Conservation (phyloP, 2,113 vertebrate species). For the Phasianus colchicus region DNA sequence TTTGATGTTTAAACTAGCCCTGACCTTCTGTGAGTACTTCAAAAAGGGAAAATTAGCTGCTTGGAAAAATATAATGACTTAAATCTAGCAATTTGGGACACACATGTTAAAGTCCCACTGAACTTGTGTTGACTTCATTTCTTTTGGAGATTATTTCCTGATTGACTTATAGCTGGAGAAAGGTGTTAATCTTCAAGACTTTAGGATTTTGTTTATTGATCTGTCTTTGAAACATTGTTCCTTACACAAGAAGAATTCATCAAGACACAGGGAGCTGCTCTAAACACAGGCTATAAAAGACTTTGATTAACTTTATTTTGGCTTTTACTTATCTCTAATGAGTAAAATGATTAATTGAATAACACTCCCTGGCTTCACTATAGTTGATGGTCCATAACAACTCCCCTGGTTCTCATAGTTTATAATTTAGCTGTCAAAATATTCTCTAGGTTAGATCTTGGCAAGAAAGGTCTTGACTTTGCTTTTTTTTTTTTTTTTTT, state of each 20-base stretch:
- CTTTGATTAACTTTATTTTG: conserved; percentile 68
- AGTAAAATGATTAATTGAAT: conserved; percentile 62
- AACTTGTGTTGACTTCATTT: conserved; percentile 69
- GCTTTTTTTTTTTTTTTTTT: neutral
- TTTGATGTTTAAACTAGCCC: conserved; percentile 90
- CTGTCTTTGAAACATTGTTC: conserved; percentile 57
- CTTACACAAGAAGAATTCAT: conserved; percentile 46
- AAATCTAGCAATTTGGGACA: conserved; percentile 75
- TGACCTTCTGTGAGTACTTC: conserved; percentile 82
- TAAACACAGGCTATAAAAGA: conserved; percentile 35
- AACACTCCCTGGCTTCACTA: conserved; percentile 37
- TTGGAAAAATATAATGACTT: conserved; percentile 82
- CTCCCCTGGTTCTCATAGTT: conserved; percentile 62
- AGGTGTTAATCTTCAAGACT: conserved; percentile 70
- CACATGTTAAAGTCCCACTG: conserved; percentile 67
- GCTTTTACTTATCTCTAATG: conserved; percentile 55
- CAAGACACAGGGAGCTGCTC: conserved; percentile 34
- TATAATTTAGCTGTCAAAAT: conserved; percentile 73
- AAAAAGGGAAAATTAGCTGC: conserved; percentile 87
- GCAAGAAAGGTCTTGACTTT: conserved; percentile 58
- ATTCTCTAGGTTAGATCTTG: conserved; percentile 64
- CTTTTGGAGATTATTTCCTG: conserved; percentile 40
- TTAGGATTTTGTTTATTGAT: conserved; percentile 57
- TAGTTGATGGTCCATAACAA: conserved; percentile 66
- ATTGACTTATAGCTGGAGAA: conserved; percentile 52